Conservation (phyloP, 2,797 vertebrate species). For the Potorous gilbertii region DNA sequence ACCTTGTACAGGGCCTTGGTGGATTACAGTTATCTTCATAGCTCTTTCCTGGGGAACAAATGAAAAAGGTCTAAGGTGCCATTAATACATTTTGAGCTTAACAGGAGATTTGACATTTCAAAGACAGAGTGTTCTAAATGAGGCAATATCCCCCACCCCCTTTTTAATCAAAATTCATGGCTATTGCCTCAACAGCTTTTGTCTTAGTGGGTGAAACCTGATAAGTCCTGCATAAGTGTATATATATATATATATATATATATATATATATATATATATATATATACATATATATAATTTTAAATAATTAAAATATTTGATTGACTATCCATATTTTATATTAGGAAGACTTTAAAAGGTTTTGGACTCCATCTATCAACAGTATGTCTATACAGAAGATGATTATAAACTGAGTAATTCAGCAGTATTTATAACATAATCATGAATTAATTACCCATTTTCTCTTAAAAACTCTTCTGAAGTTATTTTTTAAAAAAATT, state of each 20-base stretch:
- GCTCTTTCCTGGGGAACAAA: conserved; percentile 46
- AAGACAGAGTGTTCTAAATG: conserved; percentile 39
- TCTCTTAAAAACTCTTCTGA: conserved; percentile 18
- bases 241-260: neutral
- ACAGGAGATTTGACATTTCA: conserved; percentile 60
- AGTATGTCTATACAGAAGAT: neutral
- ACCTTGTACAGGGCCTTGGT: conserved; percentile 32
- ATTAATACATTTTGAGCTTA: conserved; percentile 51
- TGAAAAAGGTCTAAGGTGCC: conserved; percentile 37
- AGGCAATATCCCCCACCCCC: neutral
- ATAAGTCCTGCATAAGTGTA: neutral
- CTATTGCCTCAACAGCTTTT: conserved; percentile 26
- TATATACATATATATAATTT: conserved; percentile 6
- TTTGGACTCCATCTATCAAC: conserved; percentile 26
- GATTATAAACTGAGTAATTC: conserved; percentile 19
- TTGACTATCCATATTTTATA: conserved; percentile 4
- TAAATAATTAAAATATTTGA: conserved; percentile 32
- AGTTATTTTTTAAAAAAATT: conserved; percentile 48
- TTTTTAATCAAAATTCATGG: neutral
- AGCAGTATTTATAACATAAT: conserved; percentile 27
- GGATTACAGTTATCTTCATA: conserved; percentile 36
- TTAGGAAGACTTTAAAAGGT: conserved; percentile 22
- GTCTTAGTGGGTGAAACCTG: neutral
- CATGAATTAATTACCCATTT: conserved; percentile 27
- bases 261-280: neutral